Base-by-base conservation (phyloP, 1,140 invertebrate genomes). In the Dufourea novaeangliae region DNA sequence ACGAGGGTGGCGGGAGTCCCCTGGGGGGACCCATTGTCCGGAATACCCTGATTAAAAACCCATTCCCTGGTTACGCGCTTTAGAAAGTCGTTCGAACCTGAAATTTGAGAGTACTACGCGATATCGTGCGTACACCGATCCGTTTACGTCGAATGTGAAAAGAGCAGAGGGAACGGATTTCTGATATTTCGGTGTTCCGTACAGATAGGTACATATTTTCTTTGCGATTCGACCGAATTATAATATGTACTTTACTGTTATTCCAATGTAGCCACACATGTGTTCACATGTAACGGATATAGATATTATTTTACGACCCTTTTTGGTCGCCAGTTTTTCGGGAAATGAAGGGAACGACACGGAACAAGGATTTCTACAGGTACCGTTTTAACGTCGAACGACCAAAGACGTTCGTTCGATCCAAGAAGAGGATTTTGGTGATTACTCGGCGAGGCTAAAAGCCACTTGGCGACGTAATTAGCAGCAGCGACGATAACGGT, bases 41-140 rank as follows among this genome's bases (percentile, higher is more conserved):
- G 88, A 88, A 90, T 88, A 90, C 88, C 88, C 88, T 91, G 90
- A 91, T 91, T 91, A 91, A 91, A 91, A 91, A 90, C 90, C 90
- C 90, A 91, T 91, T 90, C 90, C 88, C 86, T 83, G 74, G 64
- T 82, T 83, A 73, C 74, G 75, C 78, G 83, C 80, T 86, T 85
- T 87, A 87, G 85, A 79, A 73, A 82, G 83, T 85, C 84, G 79
- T 76, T 86, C 78, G 72, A 84, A 79, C 72, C 67, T 66, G 72
- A 85, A 85, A 76, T 86, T 81, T 50, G 39, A 72, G 79, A 74
- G 67, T 68, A 66, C 79, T 61, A 57, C 61, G 76, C 81, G 75
- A 83, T 82, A 72, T 82, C 50, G 74, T 44, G 73, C 64, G 64
- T 69, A 59, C 50, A 37, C 29, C 39, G 73, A 76, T 76, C 68